Evolutionary conservation across 2,888 invertebrate genomes (phyloP).

Genomic region (Drosophila borealis): DNA sequence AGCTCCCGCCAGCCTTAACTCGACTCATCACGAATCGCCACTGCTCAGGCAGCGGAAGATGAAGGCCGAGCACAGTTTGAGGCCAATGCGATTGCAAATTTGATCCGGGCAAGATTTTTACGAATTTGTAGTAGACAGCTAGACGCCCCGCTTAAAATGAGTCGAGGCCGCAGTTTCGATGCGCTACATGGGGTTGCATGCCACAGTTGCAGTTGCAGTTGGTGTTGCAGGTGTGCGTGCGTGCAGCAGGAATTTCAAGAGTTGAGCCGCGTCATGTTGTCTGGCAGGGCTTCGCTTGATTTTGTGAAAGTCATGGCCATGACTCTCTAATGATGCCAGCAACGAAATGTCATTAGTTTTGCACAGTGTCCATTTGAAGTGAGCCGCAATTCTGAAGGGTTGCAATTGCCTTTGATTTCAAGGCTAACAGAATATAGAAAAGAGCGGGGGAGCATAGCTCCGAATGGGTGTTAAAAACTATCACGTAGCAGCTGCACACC

Average conservation of each 20-base stretch:
- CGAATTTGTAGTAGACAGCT: constrained; percentile 54
- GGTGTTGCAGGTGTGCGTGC: constrained; percentile 40
- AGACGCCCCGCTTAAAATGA: constrained; percentile 61
- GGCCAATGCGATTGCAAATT: constrained; percentile 35
- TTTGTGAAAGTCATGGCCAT: constrained; percentile 73
- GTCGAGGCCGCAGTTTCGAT: constrained; percentile 30
- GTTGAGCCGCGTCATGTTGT: constrained; percentile 72
- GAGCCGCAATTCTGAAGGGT: constrained; percentile 55
- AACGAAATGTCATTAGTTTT: constrained; percentile 76
- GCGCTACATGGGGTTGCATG: constrained; percentile 44
- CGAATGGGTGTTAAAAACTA: not conserved
- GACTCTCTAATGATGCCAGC: constrained; percentile 71
- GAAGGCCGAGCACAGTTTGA: constrained; percentile 60
- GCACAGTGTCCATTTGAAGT: constrained; percentile 68
- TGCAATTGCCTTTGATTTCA: constrained; percentile 41
- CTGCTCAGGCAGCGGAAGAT: constrained; percentile 27
- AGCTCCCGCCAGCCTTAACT: constrained; percentile 2
- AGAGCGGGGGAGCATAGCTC: constrained; percentile 8
- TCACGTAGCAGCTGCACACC: constrained; percentile 7
- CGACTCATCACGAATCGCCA: not conserved
- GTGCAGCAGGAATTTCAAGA: constrained; percentile 47
- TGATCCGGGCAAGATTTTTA: constrained; percentile 9
- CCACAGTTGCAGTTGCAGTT: constrained; percentile 30
- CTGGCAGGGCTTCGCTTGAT: constrained; percentile 33
- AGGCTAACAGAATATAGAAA: constrained; percentile 23